These are phyloP conservation scores for Phocides pigmalion DNA, from an alignment of 1,140 invertebrate species.

Conservation along the genomic window DNA sequence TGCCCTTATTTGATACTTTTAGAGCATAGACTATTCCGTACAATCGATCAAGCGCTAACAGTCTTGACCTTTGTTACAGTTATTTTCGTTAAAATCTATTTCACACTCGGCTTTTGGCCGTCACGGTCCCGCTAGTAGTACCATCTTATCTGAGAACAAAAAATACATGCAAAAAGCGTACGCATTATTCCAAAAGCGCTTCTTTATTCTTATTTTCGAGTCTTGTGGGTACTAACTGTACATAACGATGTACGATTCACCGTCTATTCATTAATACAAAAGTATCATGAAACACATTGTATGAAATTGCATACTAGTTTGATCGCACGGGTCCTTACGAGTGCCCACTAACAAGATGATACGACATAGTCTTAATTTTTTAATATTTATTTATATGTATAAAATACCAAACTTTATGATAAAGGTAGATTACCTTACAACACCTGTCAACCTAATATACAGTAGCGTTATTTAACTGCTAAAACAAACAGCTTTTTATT, in stretches of 20 bases:
- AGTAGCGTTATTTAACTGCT: too few species aligned
- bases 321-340: too few species aligned
- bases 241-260: constrained; percentile 11
- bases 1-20: too few species aligned
- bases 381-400: too few species aligned
- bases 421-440: too few species aligned
- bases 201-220: constrained; percentile 6
- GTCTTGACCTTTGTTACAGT: too few species aligned
- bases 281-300: constrained; percentile 1
- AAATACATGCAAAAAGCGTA: constrained; percentile 8
- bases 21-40: too few species aligned
- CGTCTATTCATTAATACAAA: background rate
- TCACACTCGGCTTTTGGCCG: background rate
- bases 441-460: too few species aligned
- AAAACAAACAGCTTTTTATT: too few species aligned
- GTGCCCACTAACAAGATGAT: too few species aligned
- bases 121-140: constrained; percentile 1
- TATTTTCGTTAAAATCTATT: background rate
- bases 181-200: constrained; percentile 17
- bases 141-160: constrained; percentile 1
- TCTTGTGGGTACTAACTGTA: constrained; percentile 21
- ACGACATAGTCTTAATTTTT: too few species aligned
- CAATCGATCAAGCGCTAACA: background rate
- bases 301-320: background rate
- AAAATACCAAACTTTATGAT: too few species aligned